Conservation (phyloP, 2,888 invertebrate genomes). For the Dusona sp. region DNA sequence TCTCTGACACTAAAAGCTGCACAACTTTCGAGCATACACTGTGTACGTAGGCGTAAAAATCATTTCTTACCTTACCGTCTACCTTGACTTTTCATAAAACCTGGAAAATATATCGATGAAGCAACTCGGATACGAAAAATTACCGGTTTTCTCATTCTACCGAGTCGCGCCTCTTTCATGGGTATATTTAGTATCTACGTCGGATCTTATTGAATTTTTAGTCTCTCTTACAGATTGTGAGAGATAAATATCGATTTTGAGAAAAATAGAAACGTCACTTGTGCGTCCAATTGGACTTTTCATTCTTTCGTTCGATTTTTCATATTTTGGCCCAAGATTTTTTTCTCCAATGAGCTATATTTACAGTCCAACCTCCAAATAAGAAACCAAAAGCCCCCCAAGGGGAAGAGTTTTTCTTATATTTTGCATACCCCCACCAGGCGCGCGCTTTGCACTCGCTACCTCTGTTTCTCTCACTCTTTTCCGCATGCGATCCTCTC, state of each 20-base stretch:
- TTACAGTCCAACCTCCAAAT: too few species aligned
- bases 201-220: neutral
- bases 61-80: conserved; percentile 49
- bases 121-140: conserved; percentile 3
- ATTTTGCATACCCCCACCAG: too few species aligned
- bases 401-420: too few species aligned
- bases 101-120: neutral
- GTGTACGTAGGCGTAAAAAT: conserved; percentile 60
- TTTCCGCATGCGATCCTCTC: too few species aligned
- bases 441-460: too few species aligned
- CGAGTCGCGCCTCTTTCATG: neutral
- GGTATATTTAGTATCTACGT: too few species aligned
- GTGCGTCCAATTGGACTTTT: neutral
- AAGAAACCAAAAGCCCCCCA: too few species aligned
- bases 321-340: neutral
- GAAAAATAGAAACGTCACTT: neutral
- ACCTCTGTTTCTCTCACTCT: too few species aligned
- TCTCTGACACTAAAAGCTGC: neutral
- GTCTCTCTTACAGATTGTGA: neutral
- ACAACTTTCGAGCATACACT: neutral
- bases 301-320: neutral
- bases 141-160: neutral
- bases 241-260: neutral
- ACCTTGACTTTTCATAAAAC: neutral
- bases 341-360: neutral